Evolutionary conservation across 2,888 invertebrate genomes (phyloP).

Genomic region (Drosophila longiperda): DNA sequence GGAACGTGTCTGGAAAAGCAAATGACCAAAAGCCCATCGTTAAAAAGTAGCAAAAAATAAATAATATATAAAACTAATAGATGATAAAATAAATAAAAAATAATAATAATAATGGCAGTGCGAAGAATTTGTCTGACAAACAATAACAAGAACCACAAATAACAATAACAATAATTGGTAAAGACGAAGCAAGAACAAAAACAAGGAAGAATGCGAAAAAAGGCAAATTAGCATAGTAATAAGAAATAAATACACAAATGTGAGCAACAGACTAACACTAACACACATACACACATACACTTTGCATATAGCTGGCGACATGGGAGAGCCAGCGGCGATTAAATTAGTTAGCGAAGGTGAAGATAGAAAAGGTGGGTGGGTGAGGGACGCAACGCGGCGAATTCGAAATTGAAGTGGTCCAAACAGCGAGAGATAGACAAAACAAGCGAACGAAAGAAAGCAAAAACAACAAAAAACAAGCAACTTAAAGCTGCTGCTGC

Average conservation of each 20-base stretch:
- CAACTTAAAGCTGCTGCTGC: slow-evolving; percentile 53
- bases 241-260: slow-evolving; percentile 60
- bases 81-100: slow-evolving; percentile 27
- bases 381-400: slow-evolving; percentile 49
- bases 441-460: slow-evolving; percentile 29
- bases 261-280: slow-evolving; percentile 35
- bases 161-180: slow-evolving; percentile 46
- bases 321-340: slow-evolving; percentile 61
- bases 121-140: slow-evolving; percentile 71
- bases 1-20: slow-evolving; percentile 74
- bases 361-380: slow-evolving; percentile 27
- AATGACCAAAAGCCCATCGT: slow-evolving; percentile 44
- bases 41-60: slow-evolving; percentile 37
- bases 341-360: slow-evolving; percentile 62
- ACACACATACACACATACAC: slow-evolving; percentile 21
- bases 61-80: slow-evolving; percentile 13
- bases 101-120: slow-evolving; percentile 58
- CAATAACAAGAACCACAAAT: slow-evolving; percentile 46
- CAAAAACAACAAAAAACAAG: slow-evolving; percentile 57
- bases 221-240: slow-evolving; percentile 73
- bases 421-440: slow-evolving; percentile 54
- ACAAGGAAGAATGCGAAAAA: slow-evolving; percentile 32
- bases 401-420: slow-evolving; percentile 76
- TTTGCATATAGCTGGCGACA: slow-evolving; percentile 40
- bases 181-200: slow-evolving; percentile 33